phyloP scores from a whole-genome alignment of 2,888 invertebrate species.

The Drosophila sordidapex region DNA sequence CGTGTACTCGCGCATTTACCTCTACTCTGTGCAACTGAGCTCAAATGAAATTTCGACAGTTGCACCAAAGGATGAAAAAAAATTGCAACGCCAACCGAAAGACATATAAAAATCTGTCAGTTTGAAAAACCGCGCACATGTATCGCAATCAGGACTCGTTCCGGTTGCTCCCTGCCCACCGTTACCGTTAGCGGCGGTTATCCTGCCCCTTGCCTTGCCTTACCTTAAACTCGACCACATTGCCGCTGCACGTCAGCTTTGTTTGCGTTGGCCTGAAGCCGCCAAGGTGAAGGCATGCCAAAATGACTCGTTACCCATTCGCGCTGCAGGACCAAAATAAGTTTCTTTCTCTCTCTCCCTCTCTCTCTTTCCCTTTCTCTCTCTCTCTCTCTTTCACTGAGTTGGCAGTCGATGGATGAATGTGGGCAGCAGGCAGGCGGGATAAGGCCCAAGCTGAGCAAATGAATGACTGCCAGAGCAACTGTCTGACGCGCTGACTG shows the following conservation, averaged over 20 bases:
- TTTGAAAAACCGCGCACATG: conserved; percentile 74
- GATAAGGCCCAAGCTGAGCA: conserved; percentile 29
- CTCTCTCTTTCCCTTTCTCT: background rate
- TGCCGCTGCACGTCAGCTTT: conserved; percentile 56
- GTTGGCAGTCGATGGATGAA: conserved; percentile 61
- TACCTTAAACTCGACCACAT: conserved; percentile 10
- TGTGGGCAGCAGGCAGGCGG: conserved; percentile 23
- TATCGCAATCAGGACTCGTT: conserved; percentile 69
- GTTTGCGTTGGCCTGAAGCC: conserved; percentile 40
- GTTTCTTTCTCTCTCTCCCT: background rate
- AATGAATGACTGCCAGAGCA: conserved; percentile 43
- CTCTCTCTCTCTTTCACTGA: conserved; percentile 5
- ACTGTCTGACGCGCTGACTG: conserved; percentile 24
- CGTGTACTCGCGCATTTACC: conserved; percentile 45
- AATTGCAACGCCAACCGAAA: conserved; percentile 60
- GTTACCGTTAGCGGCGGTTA: conserved; percentile 25
- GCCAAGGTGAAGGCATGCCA: conserved; percentile 62
- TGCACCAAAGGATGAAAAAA: conserved; percentile 39
- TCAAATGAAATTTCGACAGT: conserved; percentile 55
- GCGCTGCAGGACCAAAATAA: conserved; percentile 28
- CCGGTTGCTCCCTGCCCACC: conserved; percentile 27
- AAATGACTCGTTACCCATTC: conserved; percentile 60
- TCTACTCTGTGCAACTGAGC: conserved; percentile 15
- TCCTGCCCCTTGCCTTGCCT: background rate
- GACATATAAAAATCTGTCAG: conserved; percentile 77